Evolutionary conservation across 2,888 invertebrate species (phyloP), one percentile per base, ranked within the genome.

Genomic region (Leucania comma): DNA sequence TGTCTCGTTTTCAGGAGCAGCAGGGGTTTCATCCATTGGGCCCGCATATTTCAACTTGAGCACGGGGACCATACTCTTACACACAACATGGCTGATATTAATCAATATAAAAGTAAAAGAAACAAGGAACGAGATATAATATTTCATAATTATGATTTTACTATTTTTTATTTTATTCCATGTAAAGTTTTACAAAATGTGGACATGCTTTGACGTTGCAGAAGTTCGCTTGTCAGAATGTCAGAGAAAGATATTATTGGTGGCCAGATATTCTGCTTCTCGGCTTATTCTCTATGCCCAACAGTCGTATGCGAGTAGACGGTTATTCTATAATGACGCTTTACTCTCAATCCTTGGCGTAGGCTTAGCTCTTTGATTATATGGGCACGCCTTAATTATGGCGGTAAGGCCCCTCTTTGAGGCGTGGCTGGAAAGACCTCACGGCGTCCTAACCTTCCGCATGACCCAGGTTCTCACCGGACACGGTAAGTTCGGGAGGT

Each of bases 21-120:
- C 5, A 26, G n/a, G 22, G 20, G 5, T 4, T 14, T 35, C 56
- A 0, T 10, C 6, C 8, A n/a, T 0, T 17, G 42, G 6, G 0
- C 32, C 57, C 0, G 20, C 38, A 63, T 58, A 42, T 84, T 90
- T 85, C 70, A 92, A 70, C 1, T 85, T 80, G 2, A 93, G 63
- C 0, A 92, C 82, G 0, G 93, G 93, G 2, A 93, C 88, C 63
- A 87, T 65, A 65, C 87, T 89, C 38, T 88, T 86, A 2, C 83
- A 77, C 9, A 42, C 46, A 0, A 74, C 80, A 75, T 73, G 29
- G 17, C 68, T 59, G 29, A 77, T 24, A 56, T 76, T 75, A 62
- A 22, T 46, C 60, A 56, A 50, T 69, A 63, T 29, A 42, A 71
- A 57, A 58, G 63, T 64, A 81, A 72, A 72, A 73, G 65, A 62